phyloP scores from a whole-genome alignment of 2,888 invertebrate genomes.

The Junonia oenone region DNA sequence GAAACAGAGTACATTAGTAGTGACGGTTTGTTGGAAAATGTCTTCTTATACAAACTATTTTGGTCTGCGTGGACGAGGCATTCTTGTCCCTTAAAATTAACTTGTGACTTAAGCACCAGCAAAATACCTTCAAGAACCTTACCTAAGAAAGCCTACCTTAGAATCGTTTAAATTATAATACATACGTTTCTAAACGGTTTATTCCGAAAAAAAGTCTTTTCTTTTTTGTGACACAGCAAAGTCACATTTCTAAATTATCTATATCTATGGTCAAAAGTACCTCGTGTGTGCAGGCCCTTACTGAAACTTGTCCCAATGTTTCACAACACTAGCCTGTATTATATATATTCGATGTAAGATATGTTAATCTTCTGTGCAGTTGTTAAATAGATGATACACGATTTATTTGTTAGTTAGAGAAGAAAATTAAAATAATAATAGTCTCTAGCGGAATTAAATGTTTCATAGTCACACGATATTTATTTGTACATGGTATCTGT shows the following conservation, averaged over 20 bases:
- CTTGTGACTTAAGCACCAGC: too few species aligned
- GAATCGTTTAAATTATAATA: too few species aligned
- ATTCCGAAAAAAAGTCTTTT: too few species aligned
- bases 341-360: constrained; percentile 17
- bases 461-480: constrained; percentile 58
- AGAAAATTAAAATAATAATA: constrained; percentile 27
- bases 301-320: constrained; percentile 2
- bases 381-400: constrained; percentile 32
- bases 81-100: too few species aligned
- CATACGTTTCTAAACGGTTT: too few species aligned
- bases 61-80: too few species aligned
- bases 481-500: constrained; percentile 58
- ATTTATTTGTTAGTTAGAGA: constrained; percentile 42
- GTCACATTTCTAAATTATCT: too few species aligned
- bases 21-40: constrained; percentile 29
- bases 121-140: too few species aligned
- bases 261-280: too few species aligned
- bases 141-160: too few species aligned
- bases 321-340: constrained; percentile 7
- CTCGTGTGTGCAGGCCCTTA: too few species aligned
- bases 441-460: constrained; percentile 39
- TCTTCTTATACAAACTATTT: constrained; percentile 23
- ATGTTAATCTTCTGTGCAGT: constrained; percentile 25
- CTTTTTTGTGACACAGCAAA: too few species aligned
- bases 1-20: constrained; percentile 42